Percentiles rank a stretch among this genome's conserved stretches.
Conservation (phyloP, 2,888 invertebrate genomes). For the Microplitis manilae region DNA sequence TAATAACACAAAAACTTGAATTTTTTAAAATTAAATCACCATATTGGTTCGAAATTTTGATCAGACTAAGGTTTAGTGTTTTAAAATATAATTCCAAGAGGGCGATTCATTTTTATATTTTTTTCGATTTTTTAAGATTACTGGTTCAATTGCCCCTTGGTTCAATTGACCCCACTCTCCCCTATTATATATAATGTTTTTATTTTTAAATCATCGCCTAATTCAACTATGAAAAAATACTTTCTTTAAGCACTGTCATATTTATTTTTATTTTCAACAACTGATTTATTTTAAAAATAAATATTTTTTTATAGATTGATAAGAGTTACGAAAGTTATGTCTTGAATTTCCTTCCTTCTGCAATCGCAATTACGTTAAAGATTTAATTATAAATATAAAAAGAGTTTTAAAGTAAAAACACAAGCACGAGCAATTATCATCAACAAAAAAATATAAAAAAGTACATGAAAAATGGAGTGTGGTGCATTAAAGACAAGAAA, state of each 20-base stretch:
- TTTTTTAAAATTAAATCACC: too few species aligned
- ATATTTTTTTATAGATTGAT: background rate
- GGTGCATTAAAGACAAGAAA: background rate
- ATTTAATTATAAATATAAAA: slow-evolving; percentile 1
- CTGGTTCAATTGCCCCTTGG: too few species aligned
- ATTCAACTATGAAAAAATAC: background rate
- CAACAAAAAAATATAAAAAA: background rate
- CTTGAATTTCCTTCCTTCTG: slow-evolving; percentile 1
- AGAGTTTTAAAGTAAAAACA: background rate
- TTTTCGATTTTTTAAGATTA: too few species aligned
- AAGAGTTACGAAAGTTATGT: background rate
- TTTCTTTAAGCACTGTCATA: background rate
- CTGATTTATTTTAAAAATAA: background rate
- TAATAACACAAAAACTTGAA: too few species aligned
- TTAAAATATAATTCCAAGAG: too few species aligned
- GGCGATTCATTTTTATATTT: too few species aligned
- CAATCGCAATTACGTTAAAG: background rate
- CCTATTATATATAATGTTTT: too few species aligned
- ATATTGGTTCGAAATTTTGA: too few species aligned
- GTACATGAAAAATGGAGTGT: background rate
- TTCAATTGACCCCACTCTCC: too few species aligned
- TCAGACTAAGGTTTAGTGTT: too few species aligned
- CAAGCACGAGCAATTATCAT: background rate
- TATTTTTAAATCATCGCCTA: too few species aligned
- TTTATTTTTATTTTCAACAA: background rate